Evolutionary conservation across 1,140 invertebrate species (phyloP).

Genomic region (Dendroctonus ponderosae): DNA sequence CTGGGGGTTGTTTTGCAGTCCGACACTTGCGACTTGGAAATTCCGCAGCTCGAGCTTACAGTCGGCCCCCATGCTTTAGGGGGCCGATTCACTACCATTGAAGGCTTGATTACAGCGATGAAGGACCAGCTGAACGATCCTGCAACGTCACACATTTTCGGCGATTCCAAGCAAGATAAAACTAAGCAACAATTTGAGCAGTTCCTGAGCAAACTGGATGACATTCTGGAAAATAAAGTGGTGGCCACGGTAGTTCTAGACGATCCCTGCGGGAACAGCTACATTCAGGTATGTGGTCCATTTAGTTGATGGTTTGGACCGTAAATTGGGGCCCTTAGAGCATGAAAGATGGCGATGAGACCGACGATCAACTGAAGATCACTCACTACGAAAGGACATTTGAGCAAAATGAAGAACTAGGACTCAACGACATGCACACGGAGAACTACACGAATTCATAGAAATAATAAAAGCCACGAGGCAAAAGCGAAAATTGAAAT

Average conservation of each 20-base stretch:
- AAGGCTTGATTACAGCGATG: conserved; percentile 74
- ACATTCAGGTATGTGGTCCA: conserved; percentile 70
- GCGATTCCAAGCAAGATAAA: conserved; percentile 67
- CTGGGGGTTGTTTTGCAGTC: conserved; percentile 59
- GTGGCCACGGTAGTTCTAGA: conserved; percentile 80
- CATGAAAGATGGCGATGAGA: conserved; percentile 59
- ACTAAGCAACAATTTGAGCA: conserved; percentile 57
- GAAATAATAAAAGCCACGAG: too few species aligned
- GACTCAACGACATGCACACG: conserved; percentile 95
- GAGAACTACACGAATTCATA: conserved; percentile 65
- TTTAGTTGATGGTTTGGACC: conserved; percentile 2
- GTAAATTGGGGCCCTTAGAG: conserved; percentile 56
- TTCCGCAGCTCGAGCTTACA: conserved; percentile 90
- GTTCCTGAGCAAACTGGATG: conserved; percentile 70
- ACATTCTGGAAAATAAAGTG: conserved; percentile 66
- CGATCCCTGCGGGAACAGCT: conserved; percentile 97
- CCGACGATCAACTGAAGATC: conserved; percentile 69
- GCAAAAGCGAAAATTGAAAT: too few species aligned
- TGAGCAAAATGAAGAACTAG: conserved; percentile 95
- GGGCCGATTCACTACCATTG: conserved; percentile 93
- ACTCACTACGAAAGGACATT: conserved; percentile 78
- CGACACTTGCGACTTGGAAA: conserved; percentile 83
- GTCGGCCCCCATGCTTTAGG: conserved; percentile 82
- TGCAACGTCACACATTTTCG: conserved; percentile 67
- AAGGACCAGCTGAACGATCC: conserved; percentile 63